Evolutionary conservation across 1,140 invertebrate species (phyloP).

Genomic region (Trichoplusia ni): DNA sequence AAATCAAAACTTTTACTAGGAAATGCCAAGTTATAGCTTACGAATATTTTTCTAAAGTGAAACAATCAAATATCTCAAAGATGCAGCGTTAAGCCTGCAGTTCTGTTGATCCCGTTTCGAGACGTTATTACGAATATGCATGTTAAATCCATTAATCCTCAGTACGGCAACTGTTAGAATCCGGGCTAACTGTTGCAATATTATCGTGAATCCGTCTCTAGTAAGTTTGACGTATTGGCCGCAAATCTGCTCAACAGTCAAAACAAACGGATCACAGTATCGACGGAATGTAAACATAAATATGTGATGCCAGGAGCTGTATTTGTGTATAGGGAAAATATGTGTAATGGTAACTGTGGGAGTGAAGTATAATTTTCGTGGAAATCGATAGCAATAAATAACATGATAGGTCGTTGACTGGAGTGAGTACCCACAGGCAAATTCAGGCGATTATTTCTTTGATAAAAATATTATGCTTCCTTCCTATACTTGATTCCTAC

Average conservation of each 20-base stretch:
- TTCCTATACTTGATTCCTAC: too few species aligned
- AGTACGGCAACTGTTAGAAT: not conserved
- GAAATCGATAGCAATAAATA: too few species aligned
- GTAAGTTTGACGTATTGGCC: slow-evolving; percentile 1
- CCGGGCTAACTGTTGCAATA: slow-evolving; percentile 12
- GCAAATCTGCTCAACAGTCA: not conserved
- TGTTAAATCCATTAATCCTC: slow-evolving; percentile 2
- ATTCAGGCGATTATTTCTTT: too few species aligned
- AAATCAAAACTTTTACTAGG: too few species aligned
- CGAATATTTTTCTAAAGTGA: too few species aligned
- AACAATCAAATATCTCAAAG: not conserved
- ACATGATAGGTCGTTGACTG: not conserved
- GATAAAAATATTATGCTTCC: too few species aligned
- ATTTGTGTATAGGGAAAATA: not conserved
- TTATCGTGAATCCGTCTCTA: not conserved
- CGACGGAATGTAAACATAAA: not conserved
- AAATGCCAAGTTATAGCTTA: too few species aligned
- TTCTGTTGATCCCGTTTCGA: too few species aligned
- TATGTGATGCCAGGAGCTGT: not conserved
- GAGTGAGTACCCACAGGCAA: too few species aligned
- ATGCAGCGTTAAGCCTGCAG: too few species aligned
- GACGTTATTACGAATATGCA: not conserved
- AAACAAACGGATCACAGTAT: not conserved
- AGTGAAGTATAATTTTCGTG: not conserved
- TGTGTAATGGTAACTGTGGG: not conserved